Evolutionary conservation across 2,113 vertebrate species (phyloP).

Genomic region (Nibea coibor): DNA sequence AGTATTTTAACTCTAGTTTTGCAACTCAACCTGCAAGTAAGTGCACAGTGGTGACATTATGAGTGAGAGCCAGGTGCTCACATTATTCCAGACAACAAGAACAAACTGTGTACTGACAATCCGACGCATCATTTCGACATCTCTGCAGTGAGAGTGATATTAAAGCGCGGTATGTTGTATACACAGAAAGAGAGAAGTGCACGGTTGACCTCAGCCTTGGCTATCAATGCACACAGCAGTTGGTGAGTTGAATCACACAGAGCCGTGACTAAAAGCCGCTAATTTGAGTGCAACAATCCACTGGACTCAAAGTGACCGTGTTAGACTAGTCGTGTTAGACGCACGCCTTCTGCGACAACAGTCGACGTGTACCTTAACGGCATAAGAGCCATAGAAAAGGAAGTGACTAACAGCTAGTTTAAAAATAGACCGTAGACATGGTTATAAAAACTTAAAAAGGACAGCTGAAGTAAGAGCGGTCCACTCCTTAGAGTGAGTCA

Average conservation of each 20-base stretch:
- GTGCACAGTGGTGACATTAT: neutral
- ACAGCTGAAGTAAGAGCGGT: neutral
- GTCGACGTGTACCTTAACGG: constrained; percentile 19
- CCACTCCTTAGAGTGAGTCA: constrained; percentile 10
- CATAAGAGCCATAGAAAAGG: constrained; percentile 11
- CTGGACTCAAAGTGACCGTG: constrained; percentile 28
- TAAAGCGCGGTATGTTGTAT: neutral
- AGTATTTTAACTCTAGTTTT: neutral
- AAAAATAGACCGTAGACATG: constrained; percentile 24
- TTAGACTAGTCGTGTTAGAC: constrained; percentile 21
- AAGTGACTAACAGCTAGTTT: constrained; percentile 34
- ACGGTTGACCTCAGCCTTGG: constrained; percentile 47
- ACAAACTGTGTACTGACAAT: neutral
- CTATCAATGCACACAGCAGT: constrained; percentile 50
- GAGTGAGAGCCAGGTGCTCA: neutral
- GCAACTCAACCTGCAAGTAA: neutral
- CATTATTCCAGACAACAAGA: neutral
- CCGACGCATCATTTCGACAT: neutral
- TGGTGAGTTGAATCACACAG: constrained; percentile 66
- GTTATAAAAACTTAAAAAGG: constrained; percentile 6
- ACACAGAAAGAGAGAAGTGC: constrained; percentile 30
- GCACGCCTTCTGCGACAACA: constrained; percentile 45
- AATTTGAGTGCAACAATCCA: constrained; percentile 67
- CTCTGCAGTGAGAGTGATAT: constrained; percentile 25
- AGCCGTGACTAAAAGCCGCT: constrained; percentile 76